Percentiles rank a stretch among this genome's conserved stretches.
Evolutionary conservation across 2,113 vertebrate species (phyloP).

Genomic region (Nothobranchius furzeri): DNA sequence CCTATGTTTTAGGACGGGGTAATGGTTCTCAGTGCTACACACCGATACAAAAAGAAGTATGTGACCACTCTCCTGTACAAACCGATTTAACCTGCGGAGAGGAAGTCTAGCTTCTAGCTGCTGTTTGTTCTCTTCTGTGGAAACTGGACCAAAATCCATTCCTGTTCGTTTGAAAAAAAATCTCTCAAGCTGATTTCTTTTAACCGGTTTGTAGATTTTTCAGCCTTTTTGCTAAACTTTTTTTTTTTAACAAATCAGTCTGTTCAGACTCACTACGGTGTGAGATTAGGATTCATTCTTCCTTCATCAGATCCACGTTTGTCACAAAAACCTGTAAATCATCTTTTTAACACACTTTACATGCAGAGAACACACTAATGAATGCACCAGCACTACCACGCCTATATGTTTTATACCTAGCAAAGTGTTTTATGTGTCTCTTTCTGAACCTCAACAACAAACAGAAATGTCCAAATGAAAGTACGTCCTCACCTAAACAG

Average conservation of each 20-base stretch:
- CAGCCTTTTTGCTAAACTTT: too few relatives aligned
- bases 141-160: not conserved
- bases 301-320: too few relatives aligned
- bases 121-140: slow-evolving; percentile 6
- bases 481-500: not conserved
- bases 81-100: slow-evolving; percentile 81
- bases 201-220: not conserved
- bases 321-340: too few relatives aligned
- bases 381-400: not conserved
- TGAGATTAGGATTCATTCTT: too few relatives aligned
- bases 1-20: slow-evolving; percentile 88
- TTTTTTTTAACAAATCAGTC: not conserved
- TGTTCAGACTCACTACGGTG: not conserved
- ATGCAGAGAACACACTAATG: not conserved
- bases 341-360: too few relatives aligned
- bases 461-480: not conserved
- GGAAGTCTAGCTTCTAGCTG: slow-evolving; percentile 6
- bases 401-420: not conserved
- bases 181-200: not conserved
- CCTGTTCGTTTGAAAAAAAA: not conserved
- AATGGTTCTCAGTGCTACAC: slow-evolving; percentile 97
- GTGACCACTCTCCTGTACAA: slow-evolving; percentile 98
- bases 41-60: slow-evolving; percentile 97
- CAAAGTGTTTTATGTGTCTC: not conserved
- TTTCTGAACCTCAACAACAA: not conserved